Evolutionary conservation across 2,888 invertebrate species (phyloP), one percentile per base, ranked within the genome.

Genomic region (Pristionchus entomophagus): DNA sequence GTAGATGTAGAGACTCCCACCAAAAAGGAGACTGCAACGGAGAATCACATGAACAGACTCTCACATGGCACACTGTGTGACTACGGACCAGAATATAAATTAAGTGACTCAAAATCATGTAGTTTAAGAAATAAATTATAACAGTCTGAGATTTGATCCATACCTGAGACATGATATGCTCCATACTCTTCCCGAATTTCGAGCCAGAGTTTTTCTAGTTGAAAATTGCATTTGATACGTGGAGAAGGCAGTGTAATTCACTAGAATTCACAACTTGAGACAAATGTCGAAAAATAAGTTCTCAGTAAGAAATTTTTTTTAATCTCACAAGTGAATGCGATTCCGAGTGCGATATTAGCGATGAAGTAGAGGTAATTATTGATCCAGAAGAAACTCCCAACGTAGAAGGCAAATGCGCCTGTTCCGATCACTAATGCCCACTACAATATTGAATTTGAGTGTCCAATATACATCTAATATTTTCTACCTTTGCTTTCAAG

Each of bases 211-310:
- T 51, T 51, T 51, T 22, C 32, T 80, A 12, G 78, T 80, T 29
- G 78, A 80, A 32, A 80, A 80, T 22, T 80, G 78, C 78, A 80
- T 80, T 29, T 80, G 78, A 29, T 80, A 80, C 5, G 78, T 51
- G 41, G 73, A 73, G 41, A 73, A 73, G n/a, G 73, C 38, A 26
- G 73, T 73, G 73, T 73, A 73, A 19, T 73, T 73, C 41, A 73
- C 73, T 73, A 35, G 41, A 73, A 45, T n/a, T n/a, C n/a, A n/a
- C n/a, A n/a, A n/a, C n/a, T n/a, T n/a, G n/a, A 45, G 14, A n/a
- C 14, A 14, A 45, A 45, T 10, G 6, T 45, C 45, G 45, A 10
- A n/a, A 45, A 45, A 14, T 10, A 45, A 45, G 45, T 56, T 56
- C 56, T n/a, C 22, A 1, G 10, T 5, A 5, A 17, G 22, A 35